These are phyloP conservation scores for Myotis lucifugus DNA, from an alignment of 2,113 vertebrate species.

Conservation along the genomic window DNA sequence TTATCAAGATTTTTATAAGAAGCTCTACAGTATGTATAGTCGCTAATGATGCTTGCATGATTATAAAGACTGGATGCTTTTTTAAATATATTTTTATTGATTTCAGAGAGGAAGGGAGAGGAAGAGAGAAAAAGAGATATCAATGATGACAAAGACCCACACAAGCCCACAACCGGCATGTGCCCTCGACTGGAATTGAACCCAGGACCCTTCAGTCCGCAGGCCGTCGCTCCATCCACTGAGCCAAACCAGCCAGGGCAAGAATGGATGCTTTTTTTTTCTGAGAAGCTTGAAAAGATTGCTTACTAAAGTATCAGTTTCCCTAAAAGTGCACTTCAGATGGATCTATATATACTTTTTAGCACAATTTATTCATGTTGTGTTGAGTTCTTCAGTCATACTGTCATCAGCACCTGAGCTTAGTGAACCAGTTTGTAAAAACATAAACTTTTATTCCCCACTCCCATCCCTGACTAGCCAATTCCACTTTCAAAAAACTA, in stretches of 20 bases:
- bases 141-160: too few relatives aligned
- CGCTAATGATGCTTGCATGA: neutral
- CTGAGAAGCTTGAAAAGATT: constrained; percentile 11
- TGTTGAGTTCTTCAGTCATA: neutral
- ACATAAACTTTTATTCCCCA: neutral
- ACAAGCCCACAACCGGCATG: too few relatives aligned
- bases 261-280: neutral
- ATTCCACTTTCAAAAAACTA: neutral
- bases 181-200: too few relatives aligned
- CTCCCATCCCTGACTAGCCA: neutral
- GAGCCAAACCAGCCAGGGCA: neutral
- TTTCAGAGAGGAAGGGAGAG: too few relatives aligned
- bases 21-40: neutral
- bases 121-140: too few relatives aligned
- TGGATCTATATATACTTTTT: neutral
- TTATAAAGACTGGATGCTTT: neutral
- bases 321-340: neutral
- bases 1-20: neutral
- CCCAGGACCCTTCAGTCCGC: too few relatives aligned
- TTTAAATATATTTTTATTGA: neutral
- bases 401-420: neutral
- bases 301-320: neutral
- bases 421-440: neutral
- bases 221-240: too few relatives aligned
- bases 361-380: neutral